phyloP scores from a whole-genome alignment of 2,113 vertebrate genomes.

The Nansenia antarctica region DNA sequence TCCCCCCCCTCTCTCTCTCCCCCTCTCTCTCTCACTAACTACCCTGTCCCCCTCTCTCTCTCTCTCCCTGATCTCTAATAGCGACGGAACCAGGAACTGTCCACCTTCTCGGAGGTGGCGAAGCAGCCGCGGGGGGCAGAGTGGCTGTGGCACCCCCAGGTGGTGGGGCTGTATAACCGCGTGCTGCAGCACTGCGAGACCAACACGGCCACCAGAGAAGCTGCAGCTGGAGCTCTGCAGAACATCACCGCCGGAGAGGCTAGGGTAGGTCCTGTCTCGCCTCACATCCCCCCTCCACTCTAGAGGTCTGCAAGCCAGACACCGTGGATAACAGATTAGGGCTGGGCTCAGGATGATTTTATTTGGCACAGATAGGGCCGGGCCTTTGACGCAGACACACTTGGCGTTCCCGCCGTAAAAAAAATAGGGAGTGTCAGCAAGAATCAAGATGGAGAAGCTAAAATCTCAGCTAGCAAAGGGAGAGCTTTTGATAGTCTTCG shows the following conservation, averaged over 20 bases:
- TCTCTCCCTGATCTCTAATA: slow-evolving; percentile 17
- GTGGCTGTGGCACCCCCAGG: slow-evolving; percentile 95
- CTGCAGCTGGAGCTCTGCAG: slow-evolving; percentile 87
- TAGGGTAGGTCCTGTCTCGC: slow-evolving; percentile 75
- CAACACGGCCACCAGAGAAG: slow-evolving; percentile 83
- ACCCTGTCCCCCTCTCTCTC: no score
- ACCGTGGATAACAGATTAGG: no score
- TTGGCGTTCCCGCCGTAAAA: no score
- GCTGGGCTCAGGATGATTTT: neutral
- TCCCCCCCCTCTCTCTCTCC: no score
- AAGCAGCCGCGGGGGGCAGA: slow-evolving; percentile 89
- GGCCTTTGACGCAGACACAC: no score
- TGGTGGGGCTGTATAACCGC: slow-evolving; percentile 84
- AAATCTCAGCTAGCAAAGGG: no score
- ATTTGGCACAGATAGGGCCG: no score
- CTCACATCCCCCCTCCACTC: neutral
- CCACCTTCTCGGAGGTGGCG: slow-evolving; percentile 85
- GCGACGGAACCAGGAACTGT: slow-evolving; percentile 78
- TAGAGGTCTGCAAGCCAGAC: no score
- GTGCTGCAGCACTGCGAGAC: slow-evolving; percentile 84
- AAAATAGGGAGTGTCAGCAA: no score
- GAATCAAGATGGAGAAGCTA: no score
- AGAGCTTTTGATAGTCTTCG: no score
- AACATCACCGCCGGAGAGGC: slow-evolving; percentile 91
- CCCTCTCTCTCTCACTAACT: no score